These are phyloP conservation scores for Drosophila lacertosa DNA, from an alignment of 1,140 invertebrate species.

Conservation along the genomic window DNA sequence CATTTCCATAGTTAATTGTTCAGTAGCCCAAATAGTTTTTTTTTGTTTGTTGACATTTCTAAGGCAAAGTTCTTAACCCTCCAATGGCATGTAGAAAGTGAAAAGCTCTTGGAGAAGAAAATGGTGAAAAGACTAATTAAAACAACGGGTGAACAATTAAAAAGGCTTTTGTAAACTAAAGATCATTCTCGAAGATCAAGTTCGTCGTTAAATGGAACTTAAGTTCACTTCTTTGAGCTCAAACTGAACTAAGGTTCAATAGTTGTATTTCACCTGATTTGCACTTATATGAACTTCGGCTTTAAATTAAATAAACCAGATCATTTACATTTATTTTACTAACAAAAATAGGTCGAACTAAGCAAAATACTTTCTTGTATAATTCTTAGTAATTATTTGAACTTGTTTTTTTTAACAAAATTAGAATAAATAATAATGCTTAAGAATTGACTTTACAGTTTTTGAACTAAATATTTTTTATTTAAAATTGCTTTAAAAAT, in stretches of 20 bases:
- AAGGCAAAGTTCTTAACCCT: slow-evolving; percentile 37
- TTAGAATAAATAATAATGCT: no score
- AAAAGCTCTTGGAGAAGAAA: slow-evolving; percentile 5
- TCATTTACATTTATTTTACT: neutral
- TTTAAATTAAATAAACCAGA: neutral
- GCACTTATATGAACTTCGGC: neutral
- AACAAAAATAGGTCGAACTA: no score
- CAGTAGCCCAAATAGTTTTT: neutral
- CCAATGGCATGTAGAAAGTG: slow-evolving; percentile 44
- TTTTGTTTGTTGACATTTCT: slow-evolving; percentile 31
- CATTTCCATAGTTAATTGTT: slow-evolving; percentile 72
- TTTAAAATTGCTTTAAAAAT: no score
- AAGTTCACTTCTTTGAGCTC: neutral
- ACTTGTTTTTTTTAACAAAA: no score
- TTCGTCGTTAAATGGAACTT: slow-evolving; percentile 6
- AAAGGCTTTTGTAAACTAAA: slow-evolving; percentile 9
- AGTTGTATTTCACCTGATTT: neutral
- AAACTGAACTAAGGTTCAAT: slow-evolving; percentile 1
- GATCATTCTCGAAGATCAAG: slow-evolving; percentile 8
- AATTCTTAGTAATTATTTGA: no score
- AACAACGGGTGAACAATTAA: neutral
- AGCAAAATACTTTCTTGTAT: no score
- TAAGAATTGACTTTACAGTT: no score
- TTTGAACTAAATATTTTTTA: no score
- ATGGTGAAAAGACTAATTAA: slow-evolving; percentile 24